Percentiles rank a stretch among this genome's conserved stretches.
These are phyloP conservation scores for Drosophila tristis DNA, from an alignment of 1,140 invertebrate species.

Conservation along the genomic window DNA sequence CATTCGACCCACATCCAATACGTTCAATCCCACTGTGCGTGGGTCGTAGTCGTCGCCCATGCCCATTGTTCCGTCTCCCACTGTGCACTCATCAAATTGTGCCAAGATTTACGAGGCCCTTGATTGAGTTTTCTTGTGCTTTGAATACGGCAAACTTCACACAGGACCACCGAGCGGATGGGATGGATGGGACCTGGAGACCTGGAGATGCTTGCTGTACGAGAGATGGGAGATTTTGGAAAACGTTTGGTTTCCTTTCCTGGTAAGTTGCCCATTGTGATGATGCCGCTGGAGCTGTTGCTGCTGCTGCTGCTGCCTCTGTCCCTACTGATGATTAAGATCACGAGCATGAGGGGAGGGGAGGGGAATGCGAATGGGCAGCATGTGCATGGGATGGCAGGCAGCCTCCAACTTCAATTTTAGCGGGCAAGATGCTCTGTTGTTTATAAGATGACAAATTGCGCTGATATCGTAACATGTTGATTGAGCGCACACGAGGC, in stretches of 20 bases:
- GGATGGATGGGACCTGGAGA: conserved; percentile 5
- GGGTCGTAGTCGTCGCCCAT: conserved; percentile 28
- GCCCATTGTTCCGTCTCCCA: conserved; percentile 57
- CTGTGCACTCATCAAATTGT: conserved; percentile 80
- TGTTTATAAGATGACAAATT: conserved; percentile 82
- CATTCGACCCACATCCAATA: not conserved
- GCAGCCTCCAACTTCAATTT: conserved; percentile 12
- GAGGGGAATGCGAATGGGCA: not conserved
- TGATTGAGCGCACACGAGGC: conserved; percentile 80
- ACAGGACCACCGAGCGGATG: conserved; percentile 69
- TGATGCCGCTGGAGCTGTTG: conserved; percentile 17
- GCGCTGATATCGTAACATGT: conserved; percentile 81
- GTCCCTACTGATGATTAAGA: conserved; percentile 14
- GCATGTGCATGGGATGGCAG: not conserved
- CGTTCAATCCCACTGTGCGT: conserved; percentile 23
- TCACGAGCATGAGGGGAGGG: conserved; percentile 1
- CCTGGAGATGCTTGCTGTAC: conserved; percentile 1
- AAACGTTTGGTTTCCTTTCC: conserved; percentile 66
- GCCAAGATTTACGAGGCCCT: conserved; percentile 78
- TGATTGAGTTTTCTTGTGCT: conserved; percentile 81
- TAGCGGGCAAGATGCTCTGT: conserved; percentile 36
- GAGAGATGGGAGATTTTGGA: conserved; percentile 47
- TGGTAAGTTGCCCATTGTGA: conserved; percentile 56
- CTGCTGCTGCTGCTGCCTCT: conserved; percentile 28
- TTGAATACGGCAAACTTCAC: conserved; percentile 80